phyloP scores from a whole-genome alignment of 2,113 vertebrate species.

The Panthera uncia region DNA sequence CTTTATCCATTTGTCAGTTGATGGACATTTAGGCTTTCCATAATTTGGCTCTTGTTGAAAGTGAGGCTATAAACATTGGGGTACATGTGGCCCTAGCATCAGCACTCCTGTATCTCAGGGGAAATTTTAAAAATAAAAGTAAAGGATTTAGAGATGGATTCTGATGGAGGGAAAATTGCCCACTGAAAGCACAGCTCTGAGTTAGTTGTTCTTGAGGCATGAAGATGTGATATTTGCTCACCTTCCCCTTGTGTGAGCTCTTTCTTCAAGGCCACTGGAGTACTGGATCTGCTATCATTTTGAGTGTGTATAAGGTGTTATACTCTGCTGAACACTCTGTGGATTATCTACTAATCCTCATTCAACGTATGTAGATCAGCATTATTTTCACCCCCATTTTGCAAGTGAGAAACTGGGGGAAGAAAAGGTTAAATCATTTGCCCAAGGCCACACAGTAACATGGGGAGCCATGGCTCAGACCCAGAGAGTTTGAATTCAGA shows the following conservation, averaged over 20 bases:
- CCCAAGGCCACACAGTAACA: not conserved
- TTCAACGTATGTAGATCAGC: not conserved
- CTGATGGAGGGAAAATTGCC: not conserved
- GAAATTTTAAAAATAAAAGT: not conserved
- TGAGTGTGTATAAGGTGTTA: not conserved
- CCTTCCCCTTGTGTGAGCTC: not conserved
- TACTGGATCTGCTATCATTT: not conserved
- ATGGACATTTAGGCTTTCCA: no score
- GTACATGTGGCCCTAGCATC: no score
- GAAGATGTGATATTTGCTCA: not conserved
- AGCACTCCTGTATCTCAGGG: no score
- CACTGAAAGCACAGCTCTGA: not conserved
- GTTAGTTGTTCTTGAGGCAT: not conserved
- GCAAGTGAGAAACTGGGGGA: not conserved
- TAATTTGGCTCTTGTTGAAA: no score
- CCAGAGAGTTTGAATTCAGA: not conserved
- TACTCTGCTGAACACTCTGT: not conserved
- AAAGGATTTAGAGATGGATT: not conserved
- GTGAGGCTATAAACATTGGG: no score
- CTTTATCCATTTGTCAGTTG: no score
- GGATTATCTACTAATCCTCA: not conserved
- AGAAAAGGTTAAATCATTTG: not conserved
- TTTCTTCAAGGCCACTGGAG: not conserved
- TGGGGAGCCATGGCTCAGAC: not conserved
- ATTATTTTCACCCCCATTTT: not conserved